Percentiles rank a stretch among this genome's conserved stretches.
Evolutionary conservation across 2,113 vertebrate species (phyloP).

Genomic region (Phylloscopus trochiloides): DNA sequence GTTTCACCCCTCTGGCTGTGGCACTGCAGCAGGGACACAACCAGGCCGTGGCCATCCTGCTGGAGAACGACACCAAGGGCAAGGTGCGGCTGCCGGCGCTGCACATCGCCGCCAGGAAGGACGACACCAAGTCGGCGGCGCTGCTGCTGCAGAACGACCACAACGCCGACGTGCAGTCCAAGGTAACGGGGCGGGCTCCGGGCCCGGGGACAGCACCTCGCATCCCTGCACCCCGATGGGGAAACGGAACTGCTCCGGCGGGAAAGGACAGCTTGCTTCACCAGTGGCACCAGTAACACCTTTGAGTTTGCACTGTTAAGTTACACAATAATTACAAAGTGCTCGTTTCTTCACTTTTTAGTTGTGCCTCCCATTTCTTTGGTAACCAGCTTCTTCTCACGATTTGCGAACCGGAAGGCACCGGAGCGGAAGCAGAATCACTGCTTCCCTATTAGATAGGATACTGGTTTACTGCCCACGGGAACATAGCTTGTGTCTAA

Average conservation of each 20-base stretch:
- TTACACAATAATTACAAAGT: neutral
- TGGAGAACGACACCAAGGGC: slow-evolving; percentile 98
- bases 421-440: neutral
- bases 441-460: neutral
- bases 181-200: slow-evolving; percentile 75
- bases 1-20: slow-evolving; percentile 95
- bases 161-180: slow-evolving; percentile 96
- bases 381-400: neutral
- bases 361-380: neutral
- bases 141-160: slow-evolving; percentile 97
- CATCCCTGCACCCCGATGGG: neutral
- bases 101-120: slow-evolving; percentile 96
- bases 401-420: neutral
- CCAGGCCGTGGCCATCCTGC: slow-evolving; percentile 92
- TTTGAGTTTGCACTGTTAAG: neutral
- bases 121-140: slow-evolving; percentile 96
- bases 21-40: slow-evolving; percentile 97
- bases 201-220: neutral
- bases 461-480: neutral
- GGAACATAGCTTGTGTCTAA: neutral
- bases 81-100: slow-evolving; percentile 94
- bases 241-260: neutral
- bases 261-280: neutral
- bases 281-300: neutral
- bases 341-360: neutral